Evolutionary conservation across 2,113 vertebrate species (phyloP).

Genomic region (Neogobius melanostomus): DNA sequence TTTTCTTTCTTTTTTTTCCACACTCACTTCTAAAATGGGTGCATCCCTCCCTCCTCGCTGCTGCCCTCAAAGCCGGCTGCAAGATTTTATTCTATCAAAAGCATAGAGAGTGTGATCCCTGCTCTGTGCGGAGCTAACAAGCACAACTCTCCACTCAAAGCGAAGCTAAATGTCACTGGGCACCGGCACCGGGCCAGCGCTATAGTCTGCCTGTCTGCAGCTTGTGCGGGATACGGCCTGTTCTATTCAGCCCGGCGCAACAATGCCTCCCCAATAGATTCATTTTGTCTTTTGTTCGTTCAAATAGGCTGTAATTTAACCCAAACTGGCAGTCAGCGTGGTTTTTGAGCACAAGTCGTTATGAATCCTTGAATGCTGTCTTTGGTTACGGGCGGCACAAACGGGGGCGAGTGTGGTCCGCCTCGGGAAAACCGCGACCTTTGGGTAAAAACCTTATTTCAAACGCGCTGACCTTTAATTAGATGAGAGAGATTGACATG

Average conservation of each 20-base stretch:
- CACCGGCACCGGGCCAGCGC: slow-evolving; percentile 2
- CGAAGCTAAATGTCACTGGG: slow-evolving; percentile 70
- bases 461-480: slow-evolving; percentile 18
- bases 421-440: slow-evolving; percentile 48
- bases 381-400: slow-evolving; percentile 30
- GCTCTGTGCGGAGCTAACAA: slow-evolving; percentile 47
- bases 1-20: background rate
- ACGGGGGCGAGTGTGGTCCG: slow-evolving; percentile 20
- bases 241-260: slow-evolving; percentile 27
- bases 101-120: slow-evolving; percentile 47
- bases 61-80: slow-evolving; percentile 32
- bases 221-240: slow-evolving; percentile 32
- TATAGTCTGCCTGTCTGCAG: background rate
- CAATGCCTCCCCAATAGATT: slow-evolving; percentile 29
- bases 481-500: slow-evolving; percentile 1
- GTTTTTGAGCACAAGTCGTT: slow-evolving; percentile 25
- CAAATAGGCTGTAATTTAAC: slow-evolving; percentile 31
- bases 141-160: slow-evolving; percentile 58
- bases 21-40: background rate
- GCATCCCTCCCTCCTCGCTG: background rate
- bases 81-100: slow-evolving; percentile 49
- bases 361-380: slow-evolving; percentile 41
- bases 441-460: slow-evolving; percentile 28
- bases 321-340: slow-evolving; percentile 29
- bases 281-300: slow-evolving; percentile 35